Evolutionary conservation across 1,140 invertebrate genomes (phyloP).

Genomic region (Tigriopus japonicus): DNA sequence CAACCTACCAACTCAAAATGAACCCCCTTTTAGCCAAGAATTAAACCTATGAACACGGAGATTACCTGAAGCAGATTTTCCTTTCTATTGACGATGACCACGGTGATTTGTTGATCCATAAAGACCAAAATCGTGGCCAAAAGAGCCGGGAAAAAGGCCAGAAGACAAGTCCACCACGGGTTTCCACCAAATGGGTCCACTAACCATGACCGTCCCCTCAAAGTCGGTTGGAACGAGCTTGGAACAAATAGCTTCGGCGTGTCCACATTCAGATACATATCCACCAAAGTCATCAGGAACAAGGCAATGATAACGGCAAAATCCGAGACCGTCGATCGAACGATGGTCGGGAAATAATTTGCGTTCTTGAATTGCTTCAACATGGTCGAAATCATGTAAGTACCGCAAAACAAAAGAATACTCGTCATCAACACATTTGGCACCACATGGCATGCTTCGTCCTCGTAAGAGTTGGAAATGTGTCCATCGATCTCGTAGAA

Average conservation of each 20-base stretch:
- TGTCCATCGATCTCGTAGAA: neutral
- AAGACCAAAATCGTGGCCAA: slow-evolving; percentile 92
- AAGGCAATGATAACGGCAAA: slow-evolving; percentile 33
- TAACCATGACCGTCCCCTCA: slow-evolving; percentile 22
- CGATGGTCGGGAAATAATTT: slow-evolving; percentile 22
- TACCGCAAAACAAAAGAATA: slow-evolving; percentile 75
- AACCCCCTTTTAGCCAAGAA: too few species aligned
- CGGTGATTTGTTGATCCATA: slow-evolving; percentile 99
- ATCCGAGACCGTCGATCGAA: slow-evolving; percentile 24
- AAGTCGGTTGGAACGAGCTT: slow-evolving; percentile 30
- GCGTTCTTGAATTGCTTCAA: slow-evolving; percentile 67
- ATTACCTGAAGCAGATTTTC: slow-evolving; percentile 82
- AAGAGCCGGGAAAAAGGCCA: slow-evolving; percentile 70
- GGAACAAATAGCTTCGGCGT: slow-evolving; percentile 28
- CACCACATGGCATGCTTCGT: slow-evolving; percentile 34
- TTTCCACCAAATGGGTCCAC: slow-evolving; percentile 30
- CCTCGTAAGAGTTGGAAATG: neutral
- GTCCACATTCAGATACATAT: slow-evolving; percentile 23
- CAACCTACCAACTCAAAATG: too few species aligned
- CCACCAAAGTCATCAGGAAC: slow-evolving; percentile 25
- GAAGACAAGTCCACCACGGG: slow-evolving; percentile 60
- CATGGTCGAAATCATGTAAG: slow-evolving; percentile 67
- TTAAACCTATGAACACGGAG: too few species aligned
- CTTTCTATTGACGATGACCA: slow-evolving; percentile 93
- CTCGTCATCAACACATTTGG: slow-evolving; percentile 95